Evolutionary conservation across 2,113 vertebrate species (phyloP), one percentile per base, ranked within the genome.

Genomic region (Takifugu flavidus): DNA sequence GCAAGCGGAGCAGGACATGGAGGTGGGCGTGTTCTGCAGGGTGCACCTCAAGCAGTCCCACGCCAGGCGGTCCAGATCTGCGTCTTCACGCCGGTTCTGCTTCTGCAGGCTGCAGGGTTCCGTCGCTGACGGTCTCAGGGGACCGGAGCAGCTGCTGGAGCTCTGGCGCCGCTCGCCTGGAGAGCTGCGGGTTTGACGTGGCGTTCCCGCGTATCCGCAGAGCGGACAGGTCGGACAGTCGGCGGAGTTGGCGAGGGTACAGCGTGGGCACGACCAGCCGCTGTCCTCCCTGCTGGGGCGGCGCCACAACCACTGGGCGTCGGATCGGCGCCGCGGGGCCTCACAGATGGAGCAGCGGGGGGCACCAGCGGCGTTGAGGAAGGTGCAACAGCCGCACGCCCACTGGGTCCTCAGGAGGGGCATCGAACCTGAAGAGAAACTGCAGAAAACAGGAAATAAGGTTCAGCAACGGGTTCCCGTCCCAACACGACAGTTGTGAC

Each of bases 11-110:
- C 94, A 95, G 77, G 94, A 95, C 78, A 88, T 90, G 63, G 94
- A 92, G 60, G 90, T 70, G 0, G 94, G 91, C 0, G 93, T 94
- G 84, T 95, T 95, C 81, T 92, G 90, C 69, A 96, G 89, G 0
- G 94, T 95, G 84, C 94, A 95, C 72, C 94, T 89, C 87, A 76
- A n/a, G 53, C 94, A 95, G 12, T 93, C 92, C 94, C 94, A 95
- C 8, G 86, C 87, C 64, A 56, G 61, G 27, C 56, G 49, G 34
- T 4, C 45, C 0, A 56, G 65, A 3, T 74, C 74, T 3, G 27
- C 20, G 0, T 45, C 54, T 14, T 4, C 54, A 0, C 31, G 10
- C 13, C 25, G 52, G 4, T 34, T 63, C 6, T 31, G 2, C 8
- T 4, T 29, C 4, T 67, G 57, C n/a, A 25, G 59, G 51, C 39